Conservation (phyloP, 2,797 vertebrate genomes). For the Ceryle rudis region DNA sequence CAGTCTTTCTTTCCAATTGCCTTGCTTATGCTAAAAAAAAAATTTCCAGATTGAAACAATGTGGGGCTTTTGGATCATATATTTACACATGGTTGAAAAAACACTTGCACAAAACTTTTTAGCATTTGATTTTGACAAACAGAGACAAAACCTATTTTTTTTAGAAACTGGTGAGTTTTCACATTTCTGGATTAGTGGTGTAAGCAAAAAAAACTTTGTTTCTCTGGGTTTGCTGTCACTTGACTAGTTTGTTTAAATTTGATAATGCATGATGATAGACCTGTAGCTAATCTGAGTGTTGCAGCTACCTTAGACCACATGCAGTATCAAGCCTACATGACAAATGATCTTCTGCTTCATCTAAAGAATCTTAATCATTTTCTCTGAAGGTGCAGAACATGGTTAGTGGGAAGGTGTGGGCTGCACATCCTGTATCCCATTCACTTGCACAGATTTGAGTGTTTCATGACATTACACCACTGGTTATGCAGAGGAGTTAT, state of each 20-base stretch:
- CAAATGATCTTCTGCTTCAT: background rate
- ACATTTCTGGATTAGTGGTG: background rate
- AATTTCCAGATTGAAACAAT: background rate
- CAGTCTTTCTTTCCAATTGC: background rate
- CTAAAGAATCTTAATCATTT: background rate
- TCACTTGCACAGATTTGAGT: background rate
- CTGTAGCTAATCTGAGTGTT: background rate
- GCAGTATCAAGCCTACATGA: background rate
- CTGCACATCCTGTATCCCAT: background rate
- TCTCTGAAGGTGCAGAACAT: background rate
- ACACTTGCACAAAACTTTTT: background rate
- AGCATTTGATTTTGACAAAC: background rate
- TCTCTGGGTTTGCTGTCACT: background rate
- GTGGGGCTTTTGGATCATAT: background rate
- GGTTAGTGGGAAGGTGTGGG: background rate
- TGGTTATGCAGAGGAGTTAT: background rate
- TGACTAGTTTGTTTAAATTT: background rate
- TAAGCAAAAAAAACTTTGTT: background rate
- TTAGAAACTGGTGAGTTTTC: background rate
- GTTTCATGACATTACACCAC: background rate
- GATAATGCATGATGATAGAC: background rate
- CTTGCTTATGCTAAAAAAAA: background rate
- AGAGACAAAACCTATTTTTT: rapidly evolving
- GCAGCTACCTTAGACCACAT: background rate
- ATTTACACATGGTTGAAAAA: background rate